phyloP scores from a whole-genome alignment of 2,113 vertebrate genomes.

The Chrysemys picta region DNA sequence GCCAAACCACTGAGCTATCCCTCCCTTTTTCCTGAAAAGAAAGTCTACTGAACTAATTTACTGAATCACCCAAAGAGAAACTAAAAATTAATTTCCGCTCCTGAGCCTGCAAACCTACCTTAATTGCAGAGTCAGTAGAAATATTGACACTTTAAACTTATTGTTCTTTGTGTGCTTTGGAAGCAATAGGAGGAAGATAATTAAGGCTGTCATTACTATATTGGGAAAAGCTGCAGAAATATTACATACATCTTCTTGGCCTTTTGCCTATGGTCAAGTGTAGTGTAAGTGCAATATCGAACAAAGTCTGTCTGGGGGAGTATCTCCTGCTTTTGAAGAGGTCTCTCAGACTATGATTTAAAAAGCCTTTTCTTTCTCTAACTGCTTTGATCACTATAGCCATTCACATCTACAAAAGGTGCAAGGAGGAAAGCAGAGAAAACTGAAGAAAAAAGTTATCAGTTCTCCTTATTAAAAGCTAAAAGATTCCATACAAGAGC shows the following conservation, averaged over 20 bases:
- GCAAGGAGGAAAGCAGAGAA: background rate
- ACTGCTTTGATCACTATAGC: background rate
- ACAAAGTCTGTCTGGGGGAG: background rate
- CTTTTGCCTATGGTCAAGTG: background rate
- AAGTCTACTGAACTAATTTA: background rate
- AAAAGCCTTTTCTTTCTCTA: background rate
- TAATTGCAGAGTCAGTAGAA: background rate
- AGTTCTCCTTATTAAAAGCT: background rate
- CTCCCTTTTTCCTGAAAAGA: background rate
- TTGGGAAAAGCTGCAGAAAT: background rate
- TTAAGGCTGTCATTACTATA: background rate
- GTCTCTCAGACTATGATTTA: background rate
- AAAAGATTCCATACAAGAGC: background rate
- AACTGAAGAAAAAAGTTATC: background rate
- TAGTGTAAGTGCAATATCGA: background rate
- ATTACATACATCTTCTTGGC: background rate
- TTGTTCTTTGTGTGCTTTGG: background rate
- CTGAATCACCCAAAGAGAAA: background rate
- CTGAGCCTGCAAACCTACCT: background rate
- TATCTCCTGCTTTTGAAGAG: background rate
- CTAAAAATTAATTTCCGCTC: background rate
- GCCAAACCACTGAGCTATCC: too few species aligned
- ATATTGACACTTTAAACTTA: background rate
- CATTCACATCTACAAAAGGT: background rate
- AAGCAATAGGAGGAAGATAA: background rate